These are phyloP conservation scores for Formica aserva DNA, from an alignment of 2,888 invertebrate genomes.

Conservation along the genomic window DNA sequence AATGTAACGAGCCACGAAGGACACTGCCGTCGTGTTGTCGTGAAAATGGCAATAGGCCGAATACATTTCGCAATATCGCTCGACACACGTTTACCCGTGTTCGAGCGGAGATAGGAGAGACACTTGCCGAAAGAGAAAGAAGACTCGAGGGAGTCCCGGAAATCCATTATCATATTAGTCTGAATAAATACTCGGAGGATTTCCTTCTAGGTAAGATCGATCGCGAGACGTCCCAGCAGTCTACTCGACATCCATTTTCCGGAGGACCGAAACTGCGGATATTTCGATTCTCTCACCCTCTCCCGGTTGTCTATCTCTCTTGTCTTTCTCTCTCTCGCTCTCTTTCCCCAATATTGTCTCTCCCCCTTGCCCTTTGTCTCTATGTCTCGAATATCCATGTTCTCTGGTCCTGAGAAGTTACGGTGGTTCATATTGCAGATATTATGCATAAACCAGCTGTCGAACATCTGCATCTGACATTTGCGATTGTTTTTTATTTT, in stretches of 20 bases:
- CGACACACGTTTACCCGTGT: not conserved
- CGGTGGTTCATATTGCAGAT: not conserved
- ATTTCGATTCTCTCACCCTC: slow-evolving; percentile 16
- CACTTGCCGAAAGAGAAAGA: not conserved
- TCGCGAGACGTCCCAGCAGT: not conserved
- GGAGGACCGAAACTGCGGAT: not conserved
- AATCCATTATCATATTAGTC: slow-evolving; percentile 39
- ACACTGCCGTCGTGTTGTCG: not conserved
- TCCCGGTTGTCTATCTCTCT: not conserved
- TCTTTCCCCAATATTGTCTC: slow-evolving; percentile 1
- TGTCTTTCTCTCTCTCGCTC: not conserved
- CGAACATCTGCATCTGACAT: slow-evolving; percentile 19
- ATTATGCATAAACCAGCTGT: slow-evolving; percentile 35
- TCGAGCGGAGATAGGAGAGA: slow-evolving; percentile 20
- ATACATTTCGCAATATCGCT: slow-evolving; percentile 15
- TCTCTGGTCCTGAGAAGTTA: slow-evolving; percentile 8
- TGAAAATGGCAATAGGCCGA: not conserved
- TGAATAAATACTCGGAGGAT: slow-evolving; percentile 44
- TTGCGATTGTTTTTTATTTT: not conserved
- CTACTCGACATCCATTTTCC: slow-evolving; percentile 30
- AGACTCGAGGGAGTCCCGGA: slow-evolving; percentile 12
- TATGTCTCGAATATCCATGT: not conserved
- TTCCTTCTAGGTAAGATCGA: slow-evolving; percentile 37
- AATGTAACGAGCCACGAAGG: not conserved
- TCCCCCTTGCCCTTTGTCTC: not conserved